phyloP scores from a whole-genome alignment of 2,888 invertebrate genomes.

The Euplexia lucipara region DNA sequence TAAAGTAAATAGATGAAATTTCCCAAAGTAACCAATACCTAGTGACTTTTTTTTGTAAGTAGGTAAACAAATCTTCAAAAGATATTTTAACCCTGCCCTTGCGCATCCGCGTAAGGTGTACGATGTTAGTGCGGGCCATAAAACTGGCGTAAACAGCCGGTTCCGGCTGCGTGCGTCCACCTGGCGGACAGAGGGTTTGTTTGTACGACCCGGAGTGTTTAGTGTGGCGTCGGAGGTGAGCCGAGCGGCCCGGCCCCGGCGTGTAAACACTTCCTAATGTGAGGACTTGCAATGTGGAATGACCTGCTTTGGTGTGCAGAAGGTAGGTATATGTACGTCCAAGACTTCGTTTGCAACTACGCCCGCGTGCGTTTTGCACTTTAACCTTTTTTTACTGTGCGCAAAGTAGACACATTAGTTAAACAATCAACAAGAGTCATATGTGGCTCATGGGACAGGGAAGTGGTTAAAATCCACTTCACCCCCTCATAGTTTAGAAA shows the following conservation, averaged over 20 bases:
- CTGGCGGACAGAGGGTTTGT: constrained; percentile 73
- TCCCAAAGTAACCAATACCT: no score
- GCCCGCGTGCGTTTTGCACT: no score
- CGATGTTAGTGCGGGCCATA: constrained; percentile 71
- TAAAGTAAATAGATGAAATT: no score
- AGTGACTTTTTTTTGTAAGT: no score
- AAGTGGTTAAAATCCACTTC: no score
- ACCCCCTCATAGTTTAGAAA: no score
- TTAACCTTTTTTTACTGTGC: no score
- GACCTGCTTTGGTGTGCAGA: constrained; percentile 20
- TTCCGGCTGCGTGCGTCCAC: constrained; percentile 85
- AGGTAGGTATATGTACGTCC: neutral
- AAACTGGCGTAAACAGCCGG: constrained; percentile 83
- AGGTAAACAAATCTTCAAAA: constrained; percentile 44
- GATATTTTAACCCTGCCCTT: constrained; percentile 64
- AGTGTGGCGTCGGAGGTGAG: constrained; percentile 53
- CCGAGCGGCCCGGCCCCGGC: constrained; percentile 29
- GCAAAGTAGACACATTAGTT: no score
- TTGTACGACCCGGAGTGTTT: constrained; percentile 46
- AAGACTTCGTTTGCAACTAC: no score
- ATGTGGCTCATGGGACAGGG: no score
- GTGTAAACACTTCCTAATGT: constrained; percentile 50
- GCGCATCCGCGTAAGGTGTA: constrained; percentile 67
- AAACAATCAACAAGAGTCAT: no score
- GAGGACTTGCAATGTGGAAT: constrained; percentile 38